phyloP scores from a whole-genome alignment of 2,113 vertebrate genomes.

The Strigops habroptila region DNA sequence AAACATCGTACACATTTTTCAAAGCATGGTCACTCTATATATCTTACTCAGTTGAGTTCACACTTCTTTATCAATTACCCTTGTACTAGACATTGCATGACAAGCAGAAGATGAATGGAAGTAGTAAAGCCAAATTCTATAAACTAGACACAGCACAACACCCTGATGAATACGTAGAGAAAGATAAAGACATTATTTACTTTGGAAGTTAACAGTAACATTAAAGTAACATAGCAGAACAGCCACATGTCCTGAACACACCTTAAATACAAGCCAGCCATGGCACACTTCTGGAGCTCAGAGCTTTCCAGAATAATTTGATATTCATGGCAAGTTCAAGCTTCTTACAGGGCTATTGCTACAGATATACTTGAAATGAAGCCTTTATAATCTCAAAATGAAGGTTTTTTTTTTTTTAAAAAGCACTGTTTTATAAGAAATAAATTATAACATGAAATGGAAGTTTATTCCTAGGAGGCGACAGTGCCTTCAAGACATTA shows the following conservation, averaged over 20 bases:
- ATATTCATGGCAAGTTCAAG: not conserved
- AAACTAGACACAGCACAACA: not conserved
- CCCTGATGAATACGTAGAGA: not conserved
- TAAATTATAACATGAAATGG: not conserved
- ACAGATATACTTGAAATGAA: not conserved
- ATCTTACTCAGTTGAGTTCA: constrained; percentile 31
- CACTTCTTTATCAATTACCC: constrained; percentile 45
- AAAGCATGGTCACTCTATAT: constrained; percentile 10
- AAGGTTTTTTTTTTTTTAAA: not conserved
- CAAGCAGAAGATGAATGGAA: constrained; percentile 31
- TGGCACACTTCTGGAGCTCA: not conserved
- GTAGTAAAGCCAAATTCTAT: not conserved
- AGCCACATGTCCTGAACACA: not conserved
- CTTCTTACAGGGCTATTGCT: not conserved
- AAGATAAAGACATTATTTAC: constrained; percentile 9
- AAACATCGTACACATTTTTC: constrained; percentile 26
- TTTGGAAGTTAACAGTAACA: not conserved
- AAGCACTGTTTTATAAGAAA: not conserved
- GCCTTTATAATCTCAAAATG: not conserved
- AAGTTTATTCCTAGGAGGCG: not conserved
- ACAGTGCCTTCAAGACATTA: not conserved
- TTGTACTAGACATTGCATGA: constrained; percentile 1
- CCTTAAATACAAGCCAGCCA: not conserved
- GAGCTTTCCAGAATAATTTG: not conserved
- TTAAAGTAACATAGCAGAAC: not conserved